Percentiles rank a stretch among this genome's conserved stretches.
These are phyloP conservation scores for Apteryx mantelli DNA, from an alignment of 2,113 vertebrate species.

Conservation along the genomic window DNA sequence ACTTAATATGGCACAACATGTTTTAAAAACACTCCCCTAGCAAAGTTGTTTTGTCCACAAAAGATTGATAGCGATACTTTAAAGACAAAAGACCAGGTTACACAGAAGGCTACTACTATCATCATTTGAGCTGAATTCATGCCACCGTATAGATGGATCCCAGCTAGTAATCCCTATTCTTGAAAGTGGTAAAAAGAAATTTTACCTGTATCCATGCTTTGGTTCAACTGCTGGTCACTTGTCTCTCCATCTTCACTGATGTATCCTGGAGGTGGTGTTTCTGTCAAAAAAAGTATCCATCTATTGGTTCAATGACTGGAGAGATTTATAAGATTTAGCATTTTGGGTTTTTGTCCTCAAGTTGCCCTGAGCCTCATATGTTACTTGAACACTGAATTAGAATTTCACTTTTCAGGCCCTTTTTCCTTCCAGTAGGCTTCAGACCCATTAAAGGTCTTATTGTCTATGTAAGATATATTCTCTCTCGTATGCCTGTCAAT, in stretches of 20 bases:
- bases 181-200: not conserved
- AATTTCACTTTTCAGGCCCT: not conserved
- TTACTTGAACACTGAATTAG: not conserved
- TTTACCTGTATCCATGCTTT: conserved; percentile 98
- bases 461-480: not conserved
- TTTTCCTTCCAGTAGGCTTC: not conserved
- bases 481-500: not conserved
- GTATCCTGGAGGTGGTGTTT: conserved; percentile 97
- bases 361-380: not conserved
- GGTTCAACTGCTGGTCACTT: conserved; percentile 96
- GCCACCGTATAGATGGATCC: not conserved
- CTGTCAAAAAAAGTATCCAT: conserved; percentile 66
- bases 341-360: not conserved
- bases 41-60: not conserved
- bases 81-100: not conserved
- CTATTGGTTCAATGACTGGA: not conserved
- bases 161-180: not conserved
- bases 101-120: not conserved
- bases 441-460: not conserved
- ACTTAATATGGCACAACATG: not conserved
- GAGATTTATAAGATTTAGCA: not conserved
- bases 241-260: conserved; percentile 99
- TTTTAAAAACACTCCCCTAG: not conserved
- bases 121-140: not conserved
- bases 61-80: not conserved